Percentiles rank a stretch among this genome's conserved stretches.
phyloP scores from a whole-genome alignment of 2,113 vertebrate genomes.

The Silurus glanis region DNA sequence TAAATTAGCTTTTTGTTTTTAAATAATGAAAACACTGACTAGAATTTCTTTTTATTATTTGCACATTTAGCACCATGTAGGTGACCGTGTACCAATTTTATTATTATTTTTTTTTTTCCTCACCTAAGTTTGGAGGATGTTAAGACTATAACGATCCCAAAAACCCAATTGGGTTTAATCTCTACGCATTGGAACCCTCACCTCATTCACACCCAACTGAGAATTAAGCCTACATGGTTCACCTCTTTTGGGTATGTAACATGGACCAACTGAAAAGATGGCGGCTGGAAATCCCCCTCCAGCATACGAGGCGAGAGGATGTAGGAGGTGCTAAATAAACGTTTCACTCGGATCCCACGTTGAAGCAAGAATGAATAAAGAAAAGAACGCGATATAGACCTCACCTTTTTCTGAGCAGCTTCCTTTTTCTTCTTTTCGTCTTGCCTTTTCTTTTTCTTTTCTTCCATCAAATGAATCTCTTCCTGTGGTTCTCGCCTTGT shows the following conservation, averaged over 20 bases:
- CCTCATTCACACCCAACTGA: background rate
- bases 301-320: background rate
- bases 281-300: constrained; percentile 26
- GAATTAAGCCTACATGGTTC: background rate
- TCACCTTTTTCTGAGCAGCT: constrained; percentile 95
- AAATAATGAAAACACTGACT: background rate
- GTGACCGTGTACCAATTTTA: background rate
- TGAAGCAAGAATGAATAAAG: no score
- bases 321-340: constrained; percentile 23
- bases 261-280: constrained; percentile 1
- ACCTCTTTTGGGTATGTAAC: background rate
- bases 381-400: constrained; percentile 19
- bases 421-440: constrained; percentile 99
- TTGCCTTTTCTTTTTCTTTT: constrained; percentile 99
- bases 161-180: background rate
- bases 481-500: constrained; percentile 85
- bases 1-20: no score
- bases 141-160: background rate
- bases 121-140: background rate
- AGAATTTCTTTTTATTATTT: background rate
- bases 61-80: background rate
- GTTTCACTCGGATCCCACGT: background rate
- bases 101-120: background rate
- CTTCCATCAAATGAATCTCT: constrained; percentile 99
- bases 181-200: background rate